These are phyloP conservation scores for Aleadryas rufinucha DNA, from an alignment of 2,113 vertebrate species.

Conservation along the genomic window DNA sequence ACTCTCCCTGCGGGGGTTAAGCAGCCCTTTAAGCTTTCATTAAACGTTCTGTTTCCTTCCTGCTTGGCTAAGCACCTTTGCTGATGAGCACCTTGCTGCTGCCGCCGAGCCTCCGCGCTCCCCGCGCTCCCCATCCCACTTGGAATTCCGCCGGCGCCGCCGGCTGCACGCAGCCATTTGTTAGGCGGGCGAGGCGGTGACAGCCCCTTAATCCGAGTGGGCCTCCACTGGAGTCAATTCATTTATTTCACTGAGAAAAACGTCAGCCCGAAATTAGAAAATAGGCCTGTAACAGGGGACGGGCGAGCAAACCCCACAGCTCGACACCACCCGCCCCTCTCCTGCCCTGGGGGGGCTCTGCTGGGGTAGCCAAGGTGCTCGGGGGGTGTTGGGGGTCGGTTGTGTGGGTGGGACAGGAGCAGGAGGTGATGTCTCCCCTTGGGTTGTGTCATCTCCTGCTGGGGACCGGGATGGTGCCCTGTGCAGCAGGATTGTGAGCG, in stretches of 20 bases:
- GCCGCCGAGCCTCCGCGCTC: neutral
- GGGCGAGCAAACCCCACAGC: neutral
- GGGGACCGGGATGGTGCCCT: neutral
- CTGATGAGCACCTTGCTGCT: constrained; percentile 18
- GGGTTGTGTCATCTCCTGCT: neutral
- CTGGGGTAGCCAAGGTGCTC: neutral
- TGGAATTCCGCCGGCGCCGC: constrained; percentile 76
- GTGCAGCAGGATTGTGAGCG: rapidly evolving
- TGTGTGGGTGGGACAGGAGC: neutral
- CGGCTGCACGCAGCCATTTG: constrained; percentile 81
- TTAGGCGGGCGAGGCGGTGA: constrained; percentile 78
- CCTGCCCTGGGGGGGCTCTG: neutral
- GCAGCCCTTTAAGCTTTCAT: neutral
- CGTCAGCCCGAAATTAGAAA: constrained; percentile 81
- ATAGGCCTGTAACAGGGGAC: constrained; percentile 45
- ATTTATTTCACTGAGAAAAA: constrained; percentile 82
- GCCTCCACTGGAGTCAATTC: constrained; percentile 76
- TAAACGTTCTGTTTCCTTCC: neutral
- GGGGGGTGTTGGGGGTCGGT: neutral
- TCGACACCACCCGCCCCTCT: constrained; percentile 46
- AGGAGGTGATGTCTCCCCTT: rapidly evolving
- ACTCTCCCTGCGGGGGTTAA: neutral
- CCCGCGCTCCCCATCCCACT: constrained; percentile 39
- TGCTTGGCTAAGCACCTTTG: constrained; percentile 51
- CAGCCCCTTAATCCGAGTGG: constrained; percentile 81